These are phyloP conservation scores for Cryptocephalus moraei DNA, from an alignment of 2,888 invertebrate genomes.

Conservation along the genomic window DNA sequence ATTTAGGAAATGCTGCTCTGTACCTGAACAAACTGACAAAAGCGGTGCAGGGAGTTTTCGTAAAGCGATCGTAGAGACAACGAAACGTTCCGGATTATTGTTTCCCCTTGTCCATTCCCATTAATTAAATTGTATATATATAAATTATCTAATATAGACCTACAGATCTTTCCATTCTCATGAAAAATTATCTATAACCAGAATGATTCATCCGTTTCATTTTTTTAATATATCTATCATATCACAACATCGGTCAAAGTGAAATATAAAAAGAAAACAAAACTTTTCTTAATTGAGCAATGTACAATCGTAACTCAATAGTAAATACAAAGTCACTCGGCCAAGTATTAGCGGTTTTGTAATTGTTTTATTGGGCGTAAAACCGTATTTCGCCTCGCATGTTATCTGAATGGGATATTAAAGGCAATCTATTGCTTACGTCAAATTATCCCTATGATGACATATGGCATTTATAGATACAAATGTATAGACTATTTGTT, in stretches of 20 bases:
- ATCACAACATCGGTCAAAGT: constrained; percentile 30
- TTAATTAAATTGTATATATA: constrained; percentile 17
- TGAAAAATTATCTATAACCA: constrained; percentile 32
- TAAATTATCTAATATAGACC: constrained; percentile 41
- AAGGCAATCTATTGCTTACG: too few species aligned
- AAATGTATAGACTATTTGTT: too few species aligned
- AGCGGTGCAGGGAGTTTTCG: constrained; percentile 16
- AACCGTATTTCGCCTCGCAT: too few species aligned
- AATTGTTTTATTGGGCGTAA: too few species aligned
- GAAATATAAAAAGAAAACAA: constrained; percentile 23
- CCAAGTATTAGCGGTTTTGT: too few species aligned
- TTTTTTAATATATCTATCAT: constrained; percentile 21
- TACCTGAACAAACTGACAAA: constrained; percentile 16
- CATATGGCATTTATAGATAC: too few species aligned
- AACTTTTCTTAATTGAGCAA: constrained; percentile 35
- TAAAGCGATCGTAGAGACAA: constrained; percentile 19
- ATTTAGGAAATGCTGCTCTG: constrained; percentile 11
- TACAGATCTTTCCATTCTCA: constrained; percentile 37
- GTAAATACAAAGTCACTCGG: constrained; percentile 4
- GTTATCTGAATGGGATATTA: too few species aligned
- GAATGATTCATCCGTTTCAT: constrained; percentile 20
- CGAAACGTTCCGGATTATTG: constrained; percentile 8
- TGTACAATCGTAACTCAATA: constrained; percentile 34
- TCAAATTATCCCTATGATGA: too few species aligned
- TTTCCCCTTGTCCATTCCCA: constrained; percentile 3